Evolutionary conservation across 2,888 invertebrate species (phyloP).

Genomic region (Polylopha cassiicola): DNA sequence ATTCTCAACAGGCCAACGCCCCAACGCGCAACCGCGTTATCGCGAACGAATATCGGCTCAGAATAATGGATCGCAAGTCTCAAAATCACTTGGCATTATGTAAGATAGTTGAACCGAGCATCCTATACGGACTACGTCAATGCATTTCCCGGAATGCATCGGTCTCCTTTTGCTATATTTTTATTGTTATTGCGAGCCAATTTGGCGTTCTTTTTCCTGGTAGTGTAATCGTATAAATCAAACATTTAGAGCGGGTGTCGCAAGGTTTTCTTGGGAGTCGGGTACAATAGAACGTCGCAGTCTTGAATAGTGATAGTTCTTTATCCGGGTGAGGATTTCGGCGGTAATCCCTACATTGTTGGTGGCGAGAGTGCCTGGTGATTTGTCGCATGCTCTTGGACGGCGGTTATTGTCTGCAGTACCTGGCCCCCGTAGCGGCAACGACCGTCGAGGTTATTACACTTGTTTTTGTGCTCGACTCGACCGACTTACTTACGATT

Average conservation of each 20-base stretch:
- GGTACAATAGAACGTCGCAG: slow-evolving; percentile 25
- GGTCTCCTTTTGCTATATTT: slow-evolving; percentile 67
- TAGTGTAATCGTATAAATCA: slow-evolving; percentile 24
- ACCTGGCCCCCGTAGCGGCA: slow-evolving; percentile 34
- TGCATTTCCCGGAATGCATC: slow-evolving; percentile 72
- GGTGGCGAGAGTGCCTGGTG: slow-evolving; percentile 21
- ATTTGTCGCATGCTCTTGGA: slow-evolving; percentile 25
- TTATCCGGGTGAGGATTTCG: slow-evolving; percentile 21
- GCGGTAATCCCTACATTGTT: slow-evolving; percentile 25
- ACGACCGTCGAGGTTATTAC: slow-evolving; percentile 38
- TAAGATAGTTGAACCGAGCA: slow-evolving; percentile 43
- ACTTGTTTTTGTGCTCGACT: slow-evolving; percentile 31
- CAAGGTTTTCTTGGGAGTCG: slow-evolving; percentile 18
- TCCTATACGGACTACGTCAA: slow-evolving; percentile 59
- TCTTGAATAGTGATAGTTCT: slow-evolving; percentile 25
- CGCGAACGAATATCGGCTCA: slow-evolving; percentile 42
- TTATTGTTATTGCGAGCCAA: slow-evolving; percentile 52
- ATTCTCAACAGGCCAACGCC: slow-evolving; percentile 73
- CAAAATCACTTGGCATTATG: slow-evolving; percentile 37
- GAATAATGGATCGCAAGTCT: slow-evolving; percentile 34
- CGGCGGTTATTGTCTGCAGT: slow-evolving; percentile 28
- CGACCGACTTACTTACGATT: slow-evolving; percentile 15
- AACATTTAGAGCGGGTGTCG: slow-evolving; percentile 24
- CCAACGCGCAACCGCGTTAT: slow-evolving; percentile 45
- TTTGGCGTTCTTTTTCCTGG: slow-evolving; percentile 52